A percentile compares a stretch with the other conserved stretches of the same genome.
These are phyloP conservation scores for Rhinopomastus cyanomelas DNA, from an alignment of 2,113 vertebrate genomes.

Conservation along the genomic window DNA sequence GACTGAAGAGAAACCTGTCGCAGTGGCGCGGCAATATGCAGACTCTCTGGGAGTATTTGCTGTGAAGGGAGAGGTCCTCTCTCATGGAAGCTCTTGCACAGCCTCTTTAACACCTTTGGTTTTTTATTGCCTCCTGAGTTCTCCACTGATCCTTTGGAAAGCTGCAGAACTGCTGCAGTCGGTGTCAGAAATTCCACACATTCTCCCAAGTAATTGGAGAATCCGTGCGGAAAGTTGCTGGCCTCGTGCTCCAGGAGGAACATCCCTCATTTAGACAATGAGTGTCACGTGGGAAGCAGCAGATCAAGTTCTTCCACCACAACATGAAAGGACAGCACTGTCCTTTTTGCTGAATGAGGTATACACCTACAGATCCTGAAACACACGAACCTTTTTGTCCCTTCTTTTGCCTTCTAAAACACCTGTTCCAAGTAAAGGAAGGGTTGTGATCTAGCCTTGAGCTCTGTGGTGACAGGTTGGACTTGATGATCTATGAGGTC, in stretches of 20 bases:
- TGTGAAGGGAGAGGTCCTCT: not conserved
- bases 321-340: not conserved
- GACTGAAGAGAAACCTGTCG: slow-evolving; percentile 73
- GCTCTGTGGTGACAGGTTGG: too few species aligned
- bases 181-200: not conserved
- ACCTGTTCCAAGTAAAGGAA: not conserved
- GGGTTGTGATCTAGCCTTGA: not conserved
- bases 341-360: not conserved
- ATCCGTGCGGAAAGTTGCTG: not conserved
- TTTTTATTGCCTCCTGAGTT: not conserved
- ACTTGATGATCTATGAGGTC: too few species aligned
- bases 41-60: slow-evolving; percentile 23
- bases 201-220: not conserved
- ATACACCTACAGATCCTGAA: not conserved
- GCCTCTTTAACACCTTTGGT: not conserved
- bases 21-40: slow-evolving; percentile 65
- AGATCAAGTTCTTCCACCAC: not conserved
- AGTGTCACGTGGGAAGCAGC: not conserved
- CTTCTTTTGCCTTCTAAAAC: not conserved
- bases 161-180: not conserved
- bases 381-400: not conserved
- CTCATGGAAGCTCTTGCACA: not conserved
- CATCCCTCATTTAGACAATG: not conserved
- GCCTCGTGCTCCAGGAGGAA: not conserved
- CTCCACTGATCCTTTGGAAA: not conserved